A percentile compares a stretch with the other conserved stretches of the same genome.
Evolutionary conservation across 2,888 invertebrate species (phyloP).

Genomic region (Chloromyia formosa): DNA sequence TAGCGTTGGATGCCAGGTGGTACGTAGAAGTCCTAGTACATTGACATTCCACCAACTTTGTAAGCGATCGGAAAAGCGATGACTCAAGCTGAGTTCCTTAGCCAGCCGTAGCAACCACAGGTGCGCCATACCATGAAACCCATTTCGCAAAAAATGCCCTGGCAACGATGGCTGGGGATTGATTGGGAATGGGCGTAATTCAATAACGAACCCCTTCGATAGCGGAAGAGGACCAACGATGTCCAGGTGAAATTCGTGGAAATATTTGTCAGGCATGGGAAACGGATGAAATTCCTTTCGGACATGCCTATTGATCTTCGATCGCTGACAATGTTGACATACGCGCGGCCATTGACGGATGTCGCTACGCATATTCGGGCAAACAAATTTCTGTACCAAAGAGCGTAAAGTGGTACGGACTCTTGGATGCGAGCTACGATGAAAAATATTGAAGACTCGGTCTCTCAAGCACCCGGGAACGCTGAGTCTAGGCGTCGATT

Average conservation of each 20-base stretch:
- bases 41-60: neutral
- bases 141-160: neutral
- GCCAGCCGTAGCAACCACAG: neutral
- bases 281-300: neutral
- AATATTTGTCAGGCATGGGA: neutral
- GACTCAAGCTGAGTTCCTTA: neutral
- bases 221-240: neutral
- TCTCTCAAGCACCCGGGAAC: no score
- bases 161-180: neutral
- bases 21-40: neutral
- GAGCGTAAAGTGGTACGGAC: no score
- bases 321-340: neutral
- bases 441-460: no score
- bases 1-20: neutral
- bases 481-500: no score
- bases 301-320: neutral
- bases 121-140: neutral
- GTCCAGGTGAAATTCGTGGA: neutral
- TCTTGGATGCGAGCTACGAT: no score
- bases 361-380: no score
- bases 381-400: no score
- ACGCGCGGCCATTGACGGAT: neutral
- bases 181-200: neutral
- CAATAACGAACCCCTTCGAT: neutral
- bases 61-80: neutral